A percentile compares a stretch with the other conserved stretches of the same genome.
Conservation (phyloP, 2,888 invertebrate genomes). For the Calameuta idolon region DNA sequence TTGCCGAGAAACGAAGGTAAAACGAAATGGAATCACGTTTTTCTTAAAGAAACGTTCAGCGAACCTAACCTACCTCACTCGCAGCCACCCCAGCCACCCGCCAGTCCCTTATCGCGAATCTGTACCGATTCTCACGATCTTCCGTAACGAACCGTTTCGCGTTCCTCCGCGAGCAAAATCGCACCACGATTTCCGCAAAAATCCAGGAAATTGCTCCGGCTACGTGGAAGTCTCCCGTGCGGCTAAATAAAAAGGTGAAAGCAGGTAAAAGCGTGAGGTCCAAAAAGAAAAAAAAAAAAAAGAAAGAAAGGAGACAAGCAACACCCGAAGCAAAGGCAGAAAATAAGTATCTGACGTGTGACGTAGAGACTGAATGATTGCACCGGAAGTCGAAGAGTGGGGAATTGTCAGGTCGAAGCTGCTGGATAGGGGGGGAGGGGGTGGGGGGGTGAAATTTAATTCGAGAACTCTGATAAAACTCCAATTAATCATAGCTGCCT, state of each 20-base stretch:
- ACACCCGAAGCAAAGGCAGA: background rate
- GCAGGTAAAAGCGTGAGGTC: background rate
- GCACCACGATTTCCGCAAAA: background rate
- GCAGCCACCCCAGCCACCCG: background rate
- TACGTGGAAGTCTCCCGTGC: background rate
- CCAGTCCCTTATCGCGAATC: background rate
- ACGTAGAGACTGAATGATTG: background rate
- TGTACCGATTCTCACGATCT: background rate
- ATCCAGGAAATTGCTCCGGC: background rate
- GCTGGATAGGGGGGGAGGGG: background rate
- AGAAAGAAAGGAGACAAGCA: too few species aligned
- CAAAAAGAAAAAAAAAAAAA: too few species aligned
- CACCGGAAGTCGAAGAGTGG: background rate
- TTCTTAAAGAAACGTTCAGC: background rate
- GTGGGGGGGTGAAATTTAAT: slow-evolving; percentile 10
- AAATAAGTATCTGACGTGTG: background rate
- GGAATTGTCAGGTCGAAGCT: background rate
- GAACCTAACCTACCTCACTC: background rate
- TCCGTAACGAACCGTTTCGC: background rate
- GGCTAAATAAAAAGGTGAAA: background rate
- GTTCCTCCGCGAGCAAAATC: background rate
- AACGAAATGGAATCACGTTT: background rate
- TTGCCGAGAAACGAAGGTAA: background rate
- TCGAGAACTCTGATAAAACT: slow-evolving; percentile 16
- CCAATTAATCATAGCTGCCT: slow-evolving; percentile 22